Percentiles rank a stretch among this genome's conserved stretches.
These are phyloP conservation scores for Microdon myrmicae DNA, from an alignment of 2,888 invertebrate genomes.

Conservation along the genomic window DNA sequence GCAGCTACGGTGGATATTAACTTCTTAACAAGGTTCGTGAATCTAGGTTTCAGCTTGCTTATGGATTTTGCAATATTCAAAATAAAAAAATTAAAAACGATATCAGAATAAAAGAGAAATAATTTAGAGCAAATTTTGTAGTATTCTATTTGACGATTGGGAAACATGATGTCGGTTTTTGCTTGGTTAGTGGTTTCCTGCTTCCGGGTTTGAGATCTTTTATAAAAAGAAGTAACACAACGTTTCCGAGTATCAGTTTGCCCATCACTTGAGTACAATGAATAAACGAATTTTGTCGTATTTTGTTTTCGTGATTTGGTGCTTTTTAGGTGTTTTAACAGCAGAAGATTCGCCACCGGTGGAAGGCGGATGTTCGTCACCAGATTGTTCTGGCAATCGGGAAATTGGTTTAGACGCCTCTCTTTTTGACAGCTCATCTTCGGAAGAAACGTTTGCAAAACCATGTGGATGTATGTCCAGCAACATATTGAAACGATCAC, in stretches of 20 bases:
- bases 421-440: conserved; percentile 3
- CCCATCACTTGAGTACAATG: conserved; percentile 11
- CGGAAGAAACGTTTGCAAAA: conserved; percentile 1
- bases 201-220: conserved; percentile 10
- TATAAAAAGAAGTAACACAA: conserved; percentile 26
- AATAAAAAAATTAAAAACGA: conserved; percentile 39
- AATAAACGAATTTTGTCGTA: conserved; percentile 5
- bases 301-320: conserved; percentile 10
- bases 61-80: conserved; percentile 16
- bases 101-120: no score
- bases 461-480: conserved; percentile 19
- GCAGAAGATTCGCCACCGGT: no score
- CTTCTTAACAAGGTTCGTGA: conserved; percentile 28
- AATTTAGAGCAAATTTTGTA: no score
- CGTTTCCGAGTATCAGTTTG: conserved; percentile 5
- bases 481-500: conserved; percentile 15
- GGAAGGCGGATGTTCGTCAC: no score
- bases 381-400: conserved; percentile 5
- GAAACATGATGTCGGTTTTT: conserved; percentile 15
- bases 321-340: no score
- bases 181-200: conserved; percentile 13
- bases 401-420: not conserved
- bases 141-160: conserved; percentile 1
- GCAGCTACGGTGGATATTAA: conserved; percentile 41
- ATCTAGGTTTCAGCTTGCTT: conserved; percentile 30